Base-by-base conservation (phyloP, 2,888 invertebrate genomes). In the Orchestes rusci region DNA sequence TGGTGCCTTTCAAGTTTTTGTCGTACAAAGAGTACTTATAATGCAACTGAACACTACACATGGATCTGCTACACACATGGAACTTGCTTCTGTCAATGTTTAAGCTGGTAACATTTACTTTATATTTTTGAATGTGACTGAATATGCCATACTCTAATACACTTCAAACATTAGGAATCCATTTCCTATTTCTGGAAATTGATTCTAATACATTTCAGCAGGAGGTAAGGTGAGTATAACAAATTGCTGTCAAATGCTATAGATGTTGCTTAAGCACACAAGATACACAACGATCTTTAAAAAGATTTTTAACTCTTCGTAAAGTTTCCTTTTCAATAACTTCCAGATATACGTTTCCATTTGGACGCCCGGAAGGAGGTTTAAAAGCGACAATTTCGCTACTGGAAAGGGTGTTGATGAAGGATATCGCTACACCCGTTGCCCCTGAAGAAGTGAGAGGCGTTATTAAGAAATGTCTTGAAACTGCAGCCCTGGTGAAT, bases 331-430 rank as follows among this genome's bases (percentile, higher is more conserved):
- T n/a, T n/a, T n/a, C n/a, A n/a, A n/a, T n/a, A n/a, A n/a, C 10
- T 49, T 49, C 43, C 54, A 85, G 93, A 72, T 96, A 87, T 67
- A 93, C 94, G 65, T 99, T 99, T 73, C 99, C 99, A 50, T 99
- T 99, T 68, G 99, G 99, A 51, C 78, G 99, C 59, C 99, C 99
- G 4, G 99, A 99, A 69, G 99, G 97, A 38, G 90, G 96, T 36
- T 73, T 99, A 53, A 99, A 97, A 75, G 90, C 95, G 13, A 97
- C 99, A 4, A 71, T 99, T 52, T 95, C 96, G 8, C 75, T 99
- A 31, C 70, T 99, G 50, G 99, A 99, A 72, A 77, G 97, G 60
- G 96, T 99, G 8, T 70, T 99, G 51, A 99, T 99, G 97, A 99
- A 99, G 69, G 99, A 99, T 68, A 90, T 95, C 52, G 43, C 91